phyloP scores from a whole-genome alignment of 2,797 vertebrate genomes.

The Microcaecilia unicolor region DNA sequence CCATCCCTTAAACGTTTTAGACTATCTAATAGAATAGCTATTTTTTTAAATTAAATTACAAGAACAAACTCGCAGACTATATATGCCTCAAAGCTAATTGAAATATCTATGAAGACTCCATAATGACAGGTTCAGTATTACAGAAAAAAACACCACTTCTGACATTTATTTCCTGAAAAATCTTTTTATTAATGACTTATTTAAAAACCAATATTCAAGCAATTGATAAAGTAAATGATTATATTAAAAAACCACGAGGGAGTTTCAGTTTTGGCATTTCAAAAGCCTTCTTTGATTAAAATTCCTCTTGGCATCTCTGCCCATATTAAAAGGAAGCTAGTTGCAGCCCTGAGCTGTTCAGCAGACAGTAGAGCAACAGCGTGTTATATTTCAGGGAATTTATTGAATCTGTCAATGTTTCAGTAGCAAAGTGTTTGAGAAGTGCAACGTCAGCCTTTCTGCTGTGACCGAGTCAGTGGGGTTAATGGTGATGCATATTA shows the following conservation, averaged over 20 bases:
- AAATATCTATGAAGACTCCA: slow-evolving; percentile 14
- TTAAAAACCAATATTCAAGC: too few relatives aligned
- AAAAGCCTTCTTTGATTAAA: slow-evolving; percentile 39
- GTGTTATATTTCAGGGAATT: slow-evolving; percentile 23
- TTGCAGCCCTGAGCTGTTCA: slow-evolving; percentile 26
- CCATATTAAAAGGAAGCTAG: slow-evolving; percentile 35
- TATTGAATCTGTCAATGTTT: slow-evolving; percentile 11
- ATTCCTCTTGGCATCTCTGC: slow-evolving; percentile 35
- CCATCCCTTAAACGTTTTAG: too few relatives aligned
- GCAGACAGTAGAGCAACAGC: slow-evolving; percentile 16
- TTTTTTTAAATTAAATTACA: too few relatives aligned
- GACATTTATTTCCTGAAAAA: slow-evolving; percentile 23
- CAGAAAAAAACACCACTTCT: slow-evolving; percentile 14
- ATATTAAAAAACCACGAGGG: too few relatives aligned
- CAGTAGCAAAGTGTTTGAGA: slow-evolving; percentile 1
- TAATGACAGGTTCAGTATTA: slow-evolving; percentile 13
- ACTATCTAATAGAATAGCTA: too few relatives aligned
- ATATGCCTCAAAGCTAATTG: slow-evolving; percentile 25
- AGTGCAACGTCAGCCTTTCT: slow-evolving; percentile 18
- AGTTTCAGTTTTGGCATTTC: too few relatives aligned
- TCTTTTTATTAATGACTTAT: too few relatives aligned
- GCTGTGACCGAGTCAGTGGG: slow-evolving; percentile 16
- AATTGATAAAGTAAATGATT: too few relatives aligned
- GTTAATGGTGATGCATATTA: slow-evolving; percentile 20
- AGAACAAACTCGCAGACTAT: too few relatives aligned